Base-by-base conservation (phyloP, 2,888 invertebrate species). In the Nineta flava region DNA sequence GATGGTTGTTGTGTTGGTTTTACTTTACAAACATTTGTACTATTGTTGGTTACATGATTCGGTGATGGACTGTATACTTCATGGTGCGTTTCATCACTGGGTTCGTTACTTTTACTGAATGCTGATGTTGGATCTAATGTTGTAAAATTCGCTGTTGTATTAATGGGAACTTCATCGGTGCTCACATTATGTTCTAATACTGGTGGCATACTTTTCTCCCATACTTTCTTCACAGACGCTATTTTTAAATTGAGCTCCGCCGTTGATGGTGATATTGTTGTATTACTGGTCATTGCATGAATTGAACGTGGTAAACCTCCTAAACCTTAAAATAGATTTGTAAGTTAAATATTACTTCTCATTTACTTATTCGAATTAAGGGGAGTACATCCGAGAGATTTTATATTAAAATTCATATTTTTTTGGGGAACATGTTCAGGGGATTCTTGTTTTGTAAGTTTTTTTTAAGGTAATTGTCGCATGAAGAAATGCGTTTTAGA, bases 191-290 rank as follows among this genome's bases (percentile, higher is more conserved):
- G 74, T 59, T 82, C 81, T 16, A 76, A 76, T 15, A 79, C 80
- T 1, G 80, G 77, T 13, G 81, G 79, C 80, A 80, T 82, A 54
- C 65, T 76, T 15, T 38, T 38, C 61, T 88, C 87, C 87, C 87
- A 88, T 15, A 85, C 84, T 58, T 86, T 88, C 67, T 94, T 94
- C 43, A 93, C 93, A 55, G 91, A 88, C 35, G 91, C 91, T 58
- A 94, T 93, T 71, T 94, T 94, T 70, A 88, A 79, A 70, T 91
- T 91, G 56, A 94, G 77, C 67, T 94, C 94, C 38, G 91, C 91
- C 38, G 90, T 86, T 55, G 86, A 79, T 15, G 83, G 82, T 10
- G 83, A 83, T 57, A 86, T 85, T 9, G 83, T 80, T 58, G 76
- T 85, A 19, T 75, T 76, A 60, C 74, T 73, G 16, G 67, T 66